A percentile compares a stretch with the other conserved stretches of the same genome.
phyloP scores from a whole-genome alignment of 2,888 invertebrate species.

The Epinotia nisella region DNA sequence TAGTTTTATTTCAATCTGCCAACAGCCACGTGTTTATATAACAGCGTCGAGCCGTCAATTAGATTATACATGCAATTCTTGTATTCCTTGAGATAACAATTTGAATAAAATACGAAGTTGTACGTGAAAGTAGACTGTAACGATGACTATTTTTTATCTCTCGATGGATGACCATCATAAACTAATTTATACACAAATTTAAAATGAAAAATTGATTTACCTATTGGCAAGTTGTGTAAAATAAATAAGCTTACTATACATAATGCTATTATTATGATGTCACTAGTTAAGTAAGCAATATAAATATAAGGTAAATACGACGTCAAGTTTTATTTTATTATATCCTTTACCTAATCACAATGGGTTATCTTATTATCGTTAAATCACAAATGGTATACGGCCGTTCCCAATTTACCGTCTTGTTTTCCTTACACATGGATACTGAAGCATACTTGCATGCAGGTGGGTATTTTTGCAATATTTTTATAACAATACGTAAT shows the following conservation, averaged over 20 bases:
- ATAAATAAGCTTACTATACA: constrained; percentile 81
- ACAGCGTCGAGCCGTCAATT: constrained; percentile 81
- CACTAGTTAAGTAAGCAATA: constrained; percentile 85
- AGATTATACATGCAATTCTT: constrained; percentile 71
- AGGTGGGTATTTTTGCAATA: too few relatives aligned
- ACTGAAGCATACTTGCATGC: too few relatives aligned
- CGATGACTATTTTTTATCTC: constrained; percentile 82
- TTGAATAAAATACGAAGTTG: constrained; percentile 69
- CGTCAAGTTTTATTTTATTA: constrained; percentile 64
- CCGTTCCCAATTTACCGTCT: constrained; percentile 4
- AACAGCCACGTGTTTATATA: constrained; percentile 80
- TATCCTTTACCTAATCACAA: constrained; percentile 38
- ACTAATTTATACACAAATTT: constrained; percentile 82
- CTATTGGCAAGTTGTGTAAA: constrained; percentile 84
- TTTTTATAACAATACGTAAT: too few relatives aligned
- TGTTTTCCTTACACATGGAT: too few relatives aligned
- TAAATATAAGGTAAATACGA: constrained; percentile 82
- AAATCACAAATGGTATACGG: constrained; percentile 26
- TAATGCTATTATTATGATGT: constrained; percentile 84
- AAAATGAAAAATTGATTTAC: constrained; percentile 80
- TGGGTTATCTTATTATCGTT: constrained; percentile 37
- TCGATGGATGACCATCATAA: constrained; percentile 83
- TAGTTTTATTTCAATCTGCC: constrained; percentile 77
- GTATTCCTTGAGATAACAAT: constrained; percentile 81
- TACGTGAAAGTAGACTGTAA: constrained; percentile 81